phyloP scores from a whole-genome alignment of 2,888 invertebrate species.

The Chironomus tentans region DNA sequence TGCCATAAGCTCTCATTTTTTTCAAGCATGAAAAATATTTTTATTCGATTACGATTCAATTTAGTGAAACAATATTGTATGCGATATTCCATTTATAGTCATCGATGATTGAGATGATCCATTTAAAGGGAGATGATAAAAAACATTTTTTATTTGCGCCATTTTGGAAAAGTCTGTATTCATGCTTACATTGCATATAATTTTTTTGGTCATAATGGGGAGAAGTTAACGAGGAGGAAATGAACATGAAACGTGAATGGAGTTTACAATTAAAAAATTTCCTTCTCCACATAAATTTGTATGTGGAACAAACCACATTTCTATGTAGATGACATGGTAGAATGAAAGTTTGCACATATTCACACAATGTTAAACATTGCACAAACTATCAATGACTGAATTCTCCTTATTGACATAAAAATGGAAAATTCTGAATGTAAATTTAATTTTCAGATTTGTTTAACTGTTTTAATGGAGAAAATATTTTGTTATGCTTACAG shows the following conservation, averaged over 20 bases:
- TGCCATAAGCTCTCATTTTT: background rate
- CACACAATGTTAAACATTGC: background rate
- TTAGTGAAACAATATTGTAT: background rate
- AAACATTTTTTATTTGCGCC: background rate
- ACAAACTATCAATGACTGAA: background rate
- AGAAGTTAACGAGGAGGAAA: background rate
- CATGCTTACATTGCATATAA: too few species aligned
- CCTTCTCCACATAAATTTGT: background rate
- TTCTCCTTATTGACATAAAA: background rate
- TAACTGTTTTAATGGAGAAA: too few species aligned
- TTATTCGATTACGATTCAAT: conserved; percentile 17
- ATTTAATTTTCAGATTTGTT: too few species aligned
- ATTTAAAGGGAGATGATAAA: conserved; percentile 8
- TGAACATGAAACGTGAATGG: conserved; percentile 8
- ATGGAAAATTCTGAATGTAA: background rate
- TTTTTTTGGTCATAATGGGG: background rate
- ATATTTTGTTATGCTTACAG: too few species aligned
- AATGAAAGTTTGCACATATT: background rate
- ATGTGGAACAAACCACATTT: background rate
- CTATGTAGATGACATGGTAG: background rate
- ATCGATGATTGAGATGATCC: conserved; percentile 1
- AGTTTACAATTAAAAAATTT: conserved; percentile 8
- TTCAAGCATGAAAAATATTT: background rate
- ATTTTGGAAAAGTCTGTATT: conserved; percentile 8
- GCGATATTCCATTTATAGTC: background rate